These are phyloP conservation scores for Typhlichthys eigenmanni DNA, from an alignment of 2,797 vertebrate species.

Conservation along the genomic window DNA sequence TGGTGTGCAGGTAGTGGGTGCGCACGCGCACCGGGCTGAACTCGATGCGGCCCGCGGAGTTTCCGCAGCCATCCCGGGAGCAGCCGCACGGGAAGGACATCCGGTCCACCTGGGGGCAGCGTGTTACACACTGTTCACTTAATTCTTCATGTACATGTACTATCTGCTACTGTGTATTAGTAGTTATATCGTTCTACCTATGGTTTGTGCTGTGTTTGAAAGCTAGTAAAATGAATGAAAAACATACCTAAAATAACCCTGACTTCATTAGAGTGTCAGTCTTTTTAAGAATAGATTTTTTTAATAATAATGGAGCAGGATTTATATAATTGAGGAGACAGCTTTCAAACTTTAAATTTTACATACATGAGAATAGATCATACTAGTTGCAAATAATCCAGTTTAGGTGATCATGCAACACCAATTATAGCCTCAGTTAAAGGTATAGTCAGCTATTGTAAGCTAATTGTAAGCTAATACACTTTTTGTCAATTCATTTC, in stretches of 20 bases:
- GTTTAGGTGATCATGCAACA: not conserved
- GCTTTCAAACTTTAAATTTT: no score
- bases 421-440: not conserved
- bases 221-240: no score
- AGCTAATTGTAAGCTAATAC: no score
- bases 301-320: no score
- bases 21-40: constrained; percentile 95
- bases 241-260: not conserved
- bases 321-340: no score
- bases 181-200: not conserved
- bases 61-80: constrained; percentile 92
- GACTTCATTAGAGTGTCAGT: not conserved
- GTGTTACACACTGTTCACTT: not conserved
- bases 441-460: no score
- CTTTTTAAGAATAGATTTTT: no score
- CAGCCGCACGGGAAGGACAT: constrained; percentile 97
- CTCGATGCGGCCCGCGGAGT: constrained; percentile 90
- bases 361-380: no score
- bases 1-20: constrained; percentile 96
- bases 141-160: not conserved
- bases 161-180: not conserved
- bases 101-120: constrained; percentile 85
- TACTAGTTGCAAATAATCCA: no score
- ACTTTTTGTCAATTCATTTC: not conserved
- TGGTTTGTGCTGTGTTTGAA: no score